Evolutionary conservation across 2,888 invertebrate genomes (phyloP).

Genomic region (Pyrgus malvae): DNA sequence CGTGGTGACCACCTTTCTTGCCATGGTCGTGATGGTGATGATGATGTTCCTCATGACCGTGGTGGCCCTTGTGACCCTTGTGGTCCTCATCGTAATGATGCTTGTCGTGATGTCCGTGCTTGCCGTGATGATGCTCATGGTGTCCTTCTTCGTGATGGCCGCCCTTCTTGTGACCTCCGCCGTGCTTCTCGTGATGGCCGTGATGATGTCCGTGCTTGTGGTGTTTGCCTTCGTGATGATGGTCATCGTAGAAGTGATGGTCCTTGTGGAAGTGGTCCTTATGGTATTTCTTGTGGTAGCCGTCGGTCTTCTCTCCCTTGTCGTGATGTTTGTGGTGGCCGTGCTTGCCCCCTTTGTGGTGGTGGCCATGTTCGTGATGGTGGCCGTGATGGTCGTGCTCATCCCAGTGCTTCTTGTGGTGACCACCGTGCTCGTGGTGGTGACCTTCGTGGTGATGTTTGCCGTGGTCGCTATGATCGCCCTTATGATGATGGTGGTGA

Average conservation of each 20-base stretch:
- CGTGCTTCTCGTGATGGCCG: conserved; percentile 69
- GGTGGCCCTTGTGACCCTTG: conserved; percentile 75
- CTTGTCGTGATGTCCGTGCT: conserved; percentile 73
- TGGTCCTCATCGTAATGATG: conserved; percentile 71
- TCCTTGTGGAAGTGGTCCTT: conserved; percentile 76
- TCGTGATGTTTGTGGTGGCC: conserved; percentile 72
- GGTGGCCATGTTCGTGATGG: conserved; percentile 72
- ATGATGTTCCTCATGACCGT: conserved; percentile 75
- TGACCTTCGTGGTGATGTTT: conserved; percentile 71
- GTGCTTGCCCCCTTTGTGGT: conserved; percentile 72
- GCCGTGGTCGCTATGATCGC: conserved; percentile 68
- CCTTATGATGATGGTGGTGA: conserved; percentile 75
- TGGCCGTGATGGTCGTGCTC: conserved; percentile 69
- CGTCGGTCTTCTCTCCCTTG: conserved; percentile 70
- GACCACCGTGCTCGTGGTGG: conserved; percentile 69
- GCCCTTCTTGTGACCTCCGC: conserved; percentile 73
- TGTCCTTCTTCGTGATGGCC: conserved; percentile 71
- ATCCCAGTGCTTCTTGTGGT: conserved; percentile 71
- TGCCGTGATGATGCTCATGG: conserved; percentile 72
- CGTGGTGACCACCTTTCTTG: conserved; percentile 73
- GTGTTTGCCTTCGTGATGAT: conserved; percentile 73
- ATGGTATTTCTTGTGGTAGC: conserved; percentile 75
- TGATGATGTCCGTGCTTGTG: conserved; percentile 74
- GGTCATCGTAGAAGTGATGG: conserved; percentile 75
- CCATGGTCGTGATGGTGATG: conserved; percentile 75